Evolutionary conservation across 2,797 vertebrate species (phyloP).

Genomic region (Cryptoblepharus egeriae): DNA sequence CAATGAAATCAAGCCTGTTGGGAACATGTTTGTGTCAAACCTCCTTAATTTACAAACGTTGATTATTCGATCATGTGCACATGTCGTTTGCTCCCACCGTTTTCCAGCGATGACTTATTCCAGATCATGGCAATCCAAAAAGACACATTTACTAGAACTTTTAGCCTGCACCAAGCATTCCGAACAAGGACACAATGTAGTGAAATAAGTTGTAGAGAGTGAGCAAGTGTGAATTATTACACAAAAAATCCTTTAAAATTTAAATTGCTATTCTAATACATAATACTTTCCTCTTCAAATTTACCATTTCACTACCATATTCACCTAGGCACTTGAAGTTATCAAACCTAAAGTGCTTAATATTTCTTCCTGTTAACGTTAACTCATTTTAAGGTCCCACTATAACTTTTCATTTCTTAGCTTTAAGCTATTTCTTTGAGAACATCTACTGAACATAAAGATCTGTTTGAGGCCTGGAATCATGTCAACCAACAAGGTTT

Average conservation of each 20-base stretch:
- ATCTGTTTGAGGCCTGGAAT: constrained; percentile 38
- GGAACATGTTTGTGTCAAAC: constrained; percentile 69
- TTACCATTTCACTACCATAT: constrained; percentile 26
- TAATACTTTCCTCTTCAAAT: not conserved
- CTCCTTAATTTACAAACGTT: constrained; percentile 82
- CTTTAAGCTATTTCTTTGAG: constrained; percentile 25
- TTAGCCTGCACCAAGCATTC: not conserved
- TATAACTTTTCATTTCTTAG: constrained; percentile 47
- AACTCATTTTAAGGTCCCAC: not conserved
- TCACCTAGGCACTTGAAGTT: too few species aligned
- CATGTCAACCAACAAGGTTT: not conserved
- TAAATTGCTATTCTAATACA: not conserved
- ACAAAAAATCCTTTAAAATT: not conserved
- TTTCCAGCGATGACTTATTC: constrained; percentile 30
- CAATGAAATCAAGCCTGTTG: constrained; percentile 39
- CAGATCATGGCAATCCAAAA: not conserved
- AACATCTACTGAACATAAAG: constrained; percentile 44
- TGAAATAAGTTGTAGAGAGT: not conserved
- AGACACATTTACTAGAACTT: fast-evolving
- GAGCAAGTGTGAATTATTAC: not conserved
- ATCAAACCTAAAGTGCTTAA: too few species aligned
- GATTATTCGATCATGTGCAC: constrained; percentile 50
- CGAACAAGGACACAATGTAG: too few species aligned
- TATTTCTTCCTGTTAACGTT: not conserved
- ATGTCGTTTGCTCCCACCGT: constrained; percentile 70